A percentile compares a stretch with the other conserved stretches of the same genome.
These are phyloP conservation scores for Zygaena filipendulae DNA, from an alignment of 2,888 invertebrate species.

Conservation along the genomic window DNA sequence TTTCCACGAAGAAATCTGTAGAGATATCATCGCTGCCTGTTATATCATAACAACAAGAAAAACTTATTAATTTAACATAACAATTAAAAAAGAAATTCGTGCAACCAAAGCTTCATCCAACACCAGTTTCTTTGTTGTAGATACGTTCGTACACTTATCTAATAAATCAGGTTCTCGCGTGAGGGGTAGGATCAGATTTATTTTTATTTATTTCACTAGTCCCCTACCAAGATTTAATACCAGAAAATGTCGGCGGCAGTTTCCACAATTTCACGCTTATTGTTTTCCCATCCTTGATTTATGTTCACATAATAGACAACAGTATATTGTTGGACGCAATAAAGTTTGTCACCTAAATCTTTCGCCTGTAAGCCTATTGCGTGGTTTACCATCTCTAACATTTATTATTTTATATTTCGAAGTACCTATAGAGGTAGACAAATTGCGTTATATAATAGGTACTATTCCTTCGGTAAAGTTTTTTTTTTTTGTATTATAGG, in stretches of 20 bases:
- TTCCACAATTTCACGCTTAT: constrained; percentile 70
- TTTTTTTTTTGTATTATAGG: no score
- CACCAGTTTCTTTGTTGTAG: constrained; percentile 18
- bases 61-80: constrained; percentile 29
- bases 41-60: constrained; percentile 10
- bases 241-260: constrained; percentile 57
- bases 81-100: no score
- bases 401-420: no score
- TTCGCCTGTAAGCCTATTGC: constrained; percentile 58
- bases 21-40: no score
- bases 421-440: neutral
- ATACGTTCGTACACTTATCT: constrained; percentile 24
- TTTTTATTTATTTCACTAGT: constrained; percentile 68
- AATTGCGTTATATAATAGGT: no score
- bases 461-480: constrained; percentile 6
- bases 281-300: constrained; percentile 70
- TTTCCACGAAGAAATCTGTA: no score
- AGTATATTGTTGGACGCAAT: constrained; percentile 62
- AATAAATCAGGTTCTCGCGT: constrained; percentile 60
- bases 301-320: constrained; percentile 60
- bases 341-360: constrained; percentile 68
- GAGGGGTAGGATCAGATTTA: constrained; percentile 55
- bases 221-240: constrained; percentile 66
- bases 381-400: no score
- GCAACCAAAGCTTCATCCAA: constrained; percentile 18